Conservation (phyloP, 2,888 invertebrate genomes). For the Epirrita christyi region DNA sequence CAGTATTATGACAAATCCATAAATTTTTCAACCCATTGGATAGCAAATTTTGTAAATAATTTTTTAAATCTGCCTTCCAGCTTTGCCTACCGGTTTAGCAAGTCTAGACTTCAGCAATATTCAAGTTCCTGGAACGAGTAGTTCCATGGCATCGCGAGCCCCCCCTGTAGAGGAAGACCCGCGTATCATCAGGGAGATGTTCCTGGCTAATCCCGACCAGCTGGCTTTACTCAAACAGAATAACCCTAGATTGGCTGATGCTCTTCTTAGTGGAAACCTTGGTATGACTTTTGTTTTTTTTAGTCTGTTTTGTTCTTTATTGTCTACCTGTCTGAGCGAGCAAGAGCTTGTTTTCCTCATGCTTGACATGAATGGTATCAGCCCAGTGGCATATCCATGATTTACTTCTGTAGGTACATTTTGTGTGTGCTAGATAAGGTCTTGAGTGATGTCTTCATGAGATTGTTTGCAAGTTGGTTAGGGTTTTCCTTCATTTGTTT, state of each 20-base stretch:
- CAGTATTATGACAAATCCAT: constrained; percentile 24
- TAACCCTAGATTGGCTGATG: constrained; percentile 96
- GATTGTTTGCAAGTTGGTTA: too few species aligned
- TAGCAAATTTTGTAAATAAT: constrained; percentile 30
- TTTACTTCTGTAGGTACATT: too few species aligned
- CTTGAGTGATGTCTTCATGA: too few species aligned
- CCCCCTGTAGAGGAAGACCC: constrained; percentile 91
- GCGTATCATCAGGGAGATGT: constrained; percentile 92
- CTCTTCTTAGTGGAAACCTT: constrained; percentile 92
- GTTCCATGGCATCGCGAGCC: constrained; percentile 66
- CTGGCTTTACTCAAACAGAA: constrained; percentile 95
- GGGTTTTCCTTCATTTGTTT: too few species aligned
- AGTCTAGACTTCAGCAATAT: constrained; percentile 94
- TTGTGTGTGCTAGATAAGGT: too few species aligned
- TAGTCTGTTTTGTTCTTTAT: too few species aligned
- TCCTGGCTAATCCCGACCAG: constrained; percentile 95
- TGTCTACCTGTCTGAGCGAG: too few species aligned
- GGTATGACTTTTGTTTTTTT: constrained; percentile 85
- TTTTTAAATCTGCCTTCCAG: constrained; percentile 56
- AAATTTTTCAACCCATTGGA: constrained; percentile 22
- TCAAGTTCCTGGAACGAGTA: constrained; percentile 87
- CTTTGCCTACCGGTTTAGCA: constrained; percentile 79
- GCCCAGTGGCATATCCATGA: too few species aligned
- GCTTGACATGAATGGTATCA: too few species aligned
- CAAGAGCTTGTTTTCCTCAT: too few species aligned